These are phyloP conservation scores for Pseudococcus longispinus DNA, from an alignment of 2,888 invertebrate species.

Conservation along the genomic window DNA sequence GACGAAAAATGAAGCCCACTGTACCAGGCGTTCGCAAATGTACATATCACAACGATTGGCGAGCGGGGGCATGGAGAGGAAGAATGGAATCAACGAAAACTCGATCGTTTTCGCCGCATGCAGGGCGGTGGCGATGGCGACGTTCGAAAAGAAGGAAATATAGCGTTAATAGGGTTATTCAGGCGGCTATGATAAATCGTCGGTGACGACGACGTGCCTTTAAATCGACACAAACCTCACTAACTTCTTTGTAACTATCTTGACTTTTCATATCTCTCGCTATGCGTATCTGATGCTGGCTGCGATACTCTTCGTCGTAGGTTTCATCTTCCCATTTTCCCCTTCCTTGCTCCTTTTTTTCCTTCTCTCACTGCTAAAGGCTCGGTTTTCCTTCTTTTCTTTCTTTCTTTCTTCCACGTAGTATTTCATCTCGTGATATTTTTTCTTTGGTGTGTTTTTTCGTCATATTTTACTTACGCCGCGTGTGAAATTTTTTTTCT, in stretches of 20 bases:
- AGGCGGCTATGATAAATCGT: constrained; percentile 52
- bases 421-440: neutral
- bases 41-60: neutral
- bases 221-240: constrained; percentile 49
- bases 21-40: neutral
- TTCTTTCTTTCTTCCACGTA: neutral
- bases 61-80: neutral
- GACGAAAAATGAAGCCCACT: neutral
- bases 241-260: constrained; percentile 52
- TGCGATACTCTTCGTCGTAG: neutral
- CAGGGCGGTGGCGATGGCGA: too few species aligned
- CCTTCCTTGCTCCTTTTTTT: neutral
- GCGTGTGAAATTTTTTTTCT: neutral
- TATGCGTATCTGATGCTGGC: neutral
- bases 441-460: too few species aligned
- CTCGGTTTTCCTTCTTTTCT: neutral
- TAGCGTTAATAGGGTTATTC: constrained; percentile 54
- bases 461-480: neutral
- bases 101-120: neutral
- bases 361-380: too few species aligned
- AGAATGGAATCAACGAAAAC: neutral
- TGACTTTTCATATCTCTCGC: constrained; percentile 23
- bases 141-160: constrained; percentile 33
- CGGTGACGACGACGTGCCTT: constrained; percentile 48
- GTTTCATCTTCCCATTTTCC: too few species aligned